Evolutionary conservation across 2,797 vertebrate species (phyloP), one percentile per base, ranked within the genome.

Genomic region (Lophius americanus): DNA sequence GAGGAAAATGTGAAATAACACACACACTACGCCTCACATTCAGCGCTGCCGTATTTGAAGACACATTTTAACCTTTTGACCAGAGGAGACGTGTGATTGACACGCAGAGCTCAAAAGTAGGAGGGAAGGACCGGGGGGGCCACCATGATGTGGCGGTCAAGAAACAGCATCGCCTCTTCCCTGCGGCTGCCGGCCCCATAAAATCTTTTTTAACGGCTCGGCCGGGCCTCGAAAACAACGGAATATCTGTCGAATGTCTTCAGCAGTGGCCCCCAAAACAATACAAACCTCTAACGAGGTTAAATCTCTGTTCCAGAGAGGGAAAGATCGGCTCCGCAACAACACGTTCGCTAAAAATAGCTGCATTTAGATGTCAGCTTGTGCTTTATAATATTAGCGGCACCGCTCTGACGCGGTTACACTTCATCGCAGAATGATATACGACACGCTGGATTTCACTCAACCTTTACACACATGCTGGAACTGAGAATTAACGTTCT

Each of bases 71-170:
- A 78, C 50, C 64, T 48, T 23, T 66, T 73, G 62, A 74, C 68
- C 66, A 43, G 46, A 52, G 56, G 63, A 68, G 71, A 70, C 81
- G 68, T 64, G 53, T 68, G 70, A 81, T 68, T 39, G 7, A 60
- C 69, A 57, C 54, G 85, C 81, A 89, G 86, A 85, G 73, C 70
- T 60, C 73, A 55, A 66, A 55, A 66, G 58, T 32, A 73, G 60
- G 62, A 66, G 51, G 50, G 33, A 55, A 73, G 76, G 75, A 70
- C 12, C 4, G 8, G 48, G 37, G 36, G 66, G 72, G 64, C 59
- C 63, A 82, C 75, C 79, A 89, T 88, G 75, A 88, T 85, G 86
- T 90, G 82, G 86, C 72, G 82, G 79, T 85, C 79, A 80, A 81
- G 68, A 63, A 70, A 77, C 53, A 23, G 70, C 61, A 56, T 58